Evolutionary conservation across 2,797 vertebrate species (phyloP), one percentile per base, ranked within the genome.

Genomic region (Carapus acus): DNA sequence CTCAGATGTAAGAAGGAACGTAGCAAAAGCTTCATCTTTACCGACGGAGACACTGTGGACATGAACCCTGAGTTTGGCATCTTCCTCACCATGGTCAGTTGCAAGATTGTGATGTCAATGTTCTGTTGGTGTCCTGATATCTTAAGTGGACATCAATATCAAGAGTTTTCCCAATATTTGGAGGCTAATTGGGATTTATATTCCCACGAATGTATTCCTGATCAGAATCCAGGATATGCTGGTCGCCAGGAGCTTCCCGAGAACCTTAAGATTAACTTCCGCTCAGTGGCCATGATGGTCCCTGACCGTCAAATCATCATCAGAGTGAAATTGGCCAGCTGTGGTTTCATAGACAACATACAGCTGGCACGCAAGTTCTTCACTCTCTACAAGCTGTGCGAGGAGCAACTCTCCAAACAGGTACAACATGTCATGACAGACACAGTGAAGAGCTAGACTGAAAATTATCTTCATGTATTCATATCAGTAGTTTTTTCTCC

Each of bases 351-450:
- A 42, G 90, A 91, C 77, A 97, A 96, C 57, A 78, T 96, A 8
- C 85, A 93, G 47, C 78, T 99, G 64, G 93, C 96, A 33, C 88
- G 92, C 56, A 99, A 99, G 74, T 98, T 97, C 74, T 97, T 93
- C 66, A 97, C 90, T 0, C 86, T 99, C 6, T 99, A 98, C 73
- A 98, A 94, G 61, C 79, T 98, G 33, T 97, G 96, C 67, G 96
- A 99, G 73, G 96, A 99, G 41, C 96, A 98, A 59, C 90, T 98
- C n/a, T 96, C 96, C 24, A 96, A 97, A 67, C 96, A 99, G 94
- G 96, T 97, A 69, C 68, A 61, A 23, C n/a, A 33, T 15, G 14
- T 15, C 34, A 36, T 11, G 11, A 11, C 27, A 6, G 27, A 29
- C 6, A 29, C 27, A 29, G 27, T n/a, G n/a, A n/a, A n/a, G n/a